A percentile compares a stretch with the other conserved stretches of the same genome.
Conservation (phyloP, 2,888 invertebrate genomes). For the Barypeithes pellucidus region DNA sequence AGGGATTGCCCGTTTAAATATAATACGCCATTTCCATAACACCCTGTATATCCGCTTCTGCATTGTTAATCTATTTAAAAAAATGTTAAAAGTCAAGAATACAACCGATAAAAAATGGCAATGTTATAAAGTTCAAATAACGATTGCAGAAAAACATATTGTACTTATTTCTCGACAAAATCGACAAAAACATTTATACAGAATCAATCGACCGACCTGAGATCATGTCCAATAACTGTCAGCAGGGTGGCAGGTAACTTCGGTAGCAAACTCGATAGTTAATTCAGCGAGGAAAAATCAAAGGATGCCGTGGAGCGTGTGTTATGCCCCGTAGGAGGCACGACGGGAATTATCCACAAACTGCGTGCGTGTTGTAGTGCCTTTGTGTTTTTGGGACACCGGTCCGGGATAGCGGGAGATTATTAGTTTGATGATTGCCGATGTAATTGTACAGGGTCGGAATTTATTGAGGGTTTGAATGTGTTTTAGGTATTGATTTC, state of each 20-base stretch:
- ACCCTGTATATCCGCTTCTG: too few relatives aligned
- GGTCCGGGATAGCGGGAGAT: conserved; percentile 34
- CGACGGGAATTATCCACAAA: conserved; percentile 40
- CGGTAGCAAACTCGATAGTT: conserved; percentile 39
- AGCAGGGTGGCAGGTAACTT: conserved; percentile 44
- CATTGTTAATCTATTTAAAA: too few relatives aligned
- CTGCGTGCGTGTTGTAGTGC: conserved; percentile 32
- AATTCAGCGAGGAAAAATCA: conserved; percentile 46
- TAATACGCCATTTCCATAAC: too few relatives aligned
- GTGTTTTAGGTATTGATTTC: background rate
- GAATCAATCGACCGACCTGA: conserved; percentile 43
- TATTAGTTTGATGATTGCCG: conserved; percentile 37
- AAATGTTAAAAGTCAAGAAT: too few relatives aligned
- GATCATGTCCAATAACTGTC: conserved; percentile 51
- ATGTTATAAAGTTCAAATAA: too few relatives aligned
- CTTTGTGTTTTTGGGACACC: conserved; percentile 35
- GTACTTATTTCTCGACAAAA: background rate
- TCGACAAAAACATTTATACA: conserved; percentile 33
- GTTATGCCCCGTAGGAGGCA: conserved; percentile 44
- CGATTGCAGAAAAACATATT: too few relatives aligned
- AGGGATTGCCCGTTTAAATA: too few relatives aligned
- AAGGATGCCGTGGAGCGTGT: conserved; percentile 39
- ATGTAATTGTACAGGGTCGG: conserved; percentile 4
- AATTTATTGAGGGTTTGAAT: background rate
- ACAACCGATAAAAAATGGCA: too few relatives aligned